Base-by-base conservation (phyloP, 2,888 invertebrate species). In the Poecilobothrus nobilitatus region DNA sequence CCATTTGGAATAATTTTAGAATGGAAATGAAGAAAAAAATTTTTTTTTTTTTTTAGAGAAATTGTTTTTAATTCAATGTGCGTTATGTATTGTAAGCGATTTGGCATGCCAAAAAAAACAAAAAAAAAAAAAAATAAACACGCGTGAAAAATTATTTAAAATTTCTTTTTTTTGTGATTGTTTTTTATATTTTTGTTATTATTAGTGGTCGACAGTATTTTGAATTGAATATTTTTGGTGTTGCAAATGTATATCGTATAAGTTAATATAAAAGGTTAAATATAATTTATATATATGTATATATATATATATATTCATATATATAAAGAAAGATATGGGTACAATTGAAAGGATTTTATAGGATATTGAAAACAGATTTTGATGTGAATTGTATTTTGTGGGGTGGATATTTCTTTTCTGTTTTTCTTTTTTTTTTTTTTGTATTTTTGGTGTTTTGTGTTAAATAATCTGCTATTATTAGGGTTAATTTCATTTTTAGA, bases 291-390 rank as follows among this genome's bases (percentile, higher is more conserved):
- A 15, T 53, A 53, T 53, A 53, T 53, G 15, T 15, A 53, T 53
- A 53, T 12, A 41, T 41, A 8, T 41, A 41, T 12, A 41, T 6
- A 41, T 41, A 8, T 41, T 5, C 2, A 41, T 41, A 15, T 41
- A 41, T 41, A 15, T 41, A 41, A 8, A 12, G 1, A 41, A 12
- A 41, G 7, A 41, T 41, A 41, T n/a, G n/a, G 6, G 9, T 18
- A 53, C 53, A 53, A 53, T 53, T 53, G 53, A 53, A 53, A 12
- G 53, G 53, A 53, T 53, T 53, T 53, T 53, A 53, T 53, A 53
- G 53, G 53, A 53, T 53, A 53, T 53, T 53, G 53, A 53, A 53
- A 53, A 53, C 53, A 53, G 53, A 53, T 53, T 53, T 53, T 53
- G 53, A 53, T 53, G 53, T 53, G 53, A 53, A 53, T 53, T 53